Evolutionary conservation across 1,140 invertebrate species (phyloP).

Genomic region (Aphidius gifuensis): DNA sequence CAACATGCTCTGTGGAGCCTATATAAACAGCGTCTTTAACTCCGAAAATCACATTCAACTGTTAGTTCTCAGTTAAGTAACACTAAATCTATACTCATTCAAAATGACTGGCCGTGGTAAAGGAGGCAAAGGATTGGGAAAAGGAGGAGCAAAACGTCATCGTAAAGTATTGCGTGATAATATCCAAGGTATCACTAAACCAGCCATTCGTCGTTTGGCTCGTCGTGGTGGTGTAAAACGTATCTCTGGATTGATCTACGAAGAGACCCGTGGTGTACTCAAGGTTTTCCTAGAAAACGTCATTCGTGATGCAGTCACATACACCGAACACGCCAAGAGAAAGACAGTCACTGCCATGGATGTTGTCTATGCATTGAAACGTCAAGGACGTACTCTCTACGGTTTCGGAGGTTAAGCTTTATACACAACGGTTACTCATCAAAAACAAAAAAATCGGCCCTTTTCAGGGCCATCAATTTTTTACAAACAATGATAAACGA

Average conservation of each 20-base stretch:
- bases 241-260: slow-evolving; percentile 7
- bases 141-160: slow-evolving; percentile 12
- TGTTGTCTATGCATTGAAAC: slow-evolving; percentile 8
- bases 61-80: no score
- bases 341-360: slow-evolving; percentile 9
- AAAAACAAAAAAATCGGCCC: slow-evolving; percentile 1
- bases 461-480: slow-evolving; percentile 4
- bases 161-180: slow-evolving; percentile 9
- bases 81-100: no score
- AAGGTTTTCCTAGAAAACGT: slow-evolving; percentile 8
- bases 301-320: slow-evolving; percentile 6
- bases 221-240: slow-evolving; percentile 10
- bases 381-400: slow-evolving; percentile 4
- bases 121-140: slow-evolving; percentile 7
- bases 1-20: no score
- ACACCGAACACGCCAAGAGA: slow-evolving; percentile 8
- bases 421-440: no score
- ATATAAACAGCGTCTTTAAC: no score
- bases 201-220: slow-evolving; percentile 5
- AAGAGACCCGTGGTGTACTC: slow-evolving; percentile 12
- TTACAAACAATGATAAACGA: background rate
- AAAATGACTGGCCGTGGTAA: slow-evolving; percentile 6
- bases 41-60: no score
- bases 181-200: slow-evolving; percentile 8
- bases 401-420: slow-evolving; percentile 6